Base-by-base conservation (phyloP, 2,797 vertebrate species). In the Merluccius polli region DNA sequence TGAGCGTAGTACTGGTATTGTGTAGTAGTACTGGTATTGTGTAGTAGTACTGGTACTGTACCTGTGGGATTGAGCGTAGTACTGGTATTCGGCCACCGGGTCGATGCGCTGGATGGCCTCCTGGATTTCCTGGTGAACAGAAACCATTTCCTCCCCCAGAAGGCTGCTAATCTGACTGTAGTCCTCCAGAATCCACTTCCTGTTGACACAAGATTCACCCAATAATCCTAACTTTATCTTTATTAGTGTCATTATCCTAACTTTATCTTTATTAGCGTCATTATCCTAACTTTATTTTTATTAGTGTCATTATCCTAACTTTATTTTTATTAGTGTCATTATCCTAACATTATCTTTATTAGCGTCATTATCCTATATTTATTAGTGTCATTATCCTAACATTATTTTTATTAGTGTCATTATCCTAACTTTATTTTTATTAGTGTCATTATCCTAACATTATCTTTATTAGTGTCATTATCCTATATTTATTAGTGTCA, bases 121-220 rank as follows among this genome's bases (percentile, higher is more conserved):
- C 15, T 96, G 94, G 77, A 98, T 97, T 86, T 98, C 96, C 85
- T 97, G 97, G 85, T 99, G 97, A 27, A 97, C 95, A 74, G 95
- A 95, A 4, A 97, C 96, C 8, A 98, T 96, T 87, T 98, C 97
- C 76, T 98, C 97, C 10, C 95, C 96, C 83, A 98, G 91, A 78
- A 98, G 94, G 77, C 97, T 98, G 86, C 96, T 98, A 91, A 97
- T 98, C 87, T 98, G 95, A 70, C 95, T 97, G 78, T 98, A 98
- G 87, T 99, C 97, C 92, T 97, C 95, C 90, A 99, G 93, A 81
- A 99, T 97, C 41, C 95, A 95, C 89, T 95, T 97, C 75, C 97
- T 99, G 86, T 69, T 65, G 59, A 65, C 59, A 65, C 59, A 27
- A 65, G n/a, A 12, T 30, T 18, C 44, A n/a, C 48, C 1, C 0